Base-by-base conservation (phyloP, 2,113 vertebrate genomes). In the Aleadryas rufinucha region DNA sequence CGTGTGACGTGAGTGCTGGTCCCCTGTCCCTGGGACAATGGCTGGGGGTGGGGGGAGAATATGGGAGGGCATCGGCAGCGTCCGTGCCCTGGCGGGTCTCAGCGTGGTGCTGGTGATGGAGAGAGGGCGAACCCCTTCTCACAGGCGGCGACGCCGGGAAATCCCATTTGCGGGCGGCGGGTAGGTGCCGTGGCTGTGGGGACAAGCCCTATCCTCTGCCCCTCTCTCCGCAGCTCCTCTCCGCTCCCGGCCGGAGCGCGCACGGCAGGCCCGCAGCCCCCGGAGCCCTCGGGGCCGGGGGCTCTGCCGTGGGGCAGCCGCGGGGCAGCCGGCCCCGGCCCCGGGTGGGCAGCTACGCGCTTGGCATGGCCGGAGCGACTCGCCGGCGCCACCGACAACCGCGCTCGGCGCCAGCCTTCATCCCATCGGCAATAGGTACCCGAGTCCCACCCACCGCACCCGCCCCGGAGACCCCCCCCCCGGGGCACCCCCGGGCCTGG, bases 1-100 rank as follows among this genome's bases (percentile, higher is more conserved):
- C 41, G 90, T 96, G 89, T 97, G 97, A 97, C 2, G 95, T 97
- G 86, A 97, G 96, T 96, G 56, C 70, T 71, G 4, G 3, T 53
- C 41, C 80, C 93, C 31, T 23, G 20, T 21, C 66, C 87, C 54
- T 7, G 59, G 33, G 77, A 45, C 4, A 8, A 4, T 4, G 50
- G 3, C 82, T 0, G 12, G 33, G n/a, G n/a, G n/a, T n/a, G n/a
- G 13, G 9, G 16, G 30, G 31, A 21, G 17, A 9, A 14, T 31
- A 10, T 4, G 53, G 52, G 52, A 61, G 56, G 50, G 81, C 23
- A 17, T 1, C 1, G 10, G 13, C 71, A 7, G 10, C 3, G 27
- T 30, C 37, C 27, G 53, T 30, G 81, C 19, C 49, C 37, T 9
- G 10, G 6, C 11, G 76, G 44, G 30, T 56, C 30, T 54, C n/a